Base-by-base conservation (phyloP, 2,113 vertebrate species). In the Dasyurus viverrinus region DNA sequence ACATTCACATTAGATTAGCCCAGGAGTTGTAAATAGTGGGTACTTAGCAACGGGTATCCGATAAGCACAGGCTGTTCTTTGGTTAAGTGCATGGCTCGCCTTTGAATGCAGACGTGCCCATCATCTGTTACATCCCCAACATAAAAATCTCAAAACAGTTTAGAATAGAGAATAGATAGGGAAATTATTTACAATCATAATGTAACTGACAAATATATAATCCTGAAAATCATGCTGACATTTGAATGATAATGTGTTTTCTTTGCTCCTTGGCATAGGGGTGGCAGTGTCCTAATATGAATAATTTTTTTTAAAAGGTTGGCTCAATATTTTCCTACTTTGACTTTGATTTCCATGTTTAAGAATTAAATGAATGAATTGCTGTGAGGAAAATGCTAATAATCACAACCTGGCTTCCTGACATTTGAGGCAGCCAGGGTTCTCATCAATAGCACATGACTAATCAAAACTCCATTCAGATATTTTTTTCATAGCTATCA, bases 31-130 rank as follows among this genome's bases (percentile, higher is more conserved):
- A 95, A 98, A 97, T 48, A 97, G 94, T 27, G 94, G 96, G 92
- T 98, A 97, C 97, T 97, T 98, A 98, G 98, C 98, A 98, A 98
- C 98, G 76, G 96, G 95, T 97, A 96, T 93, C 94, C 97, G 96
- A 97, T 96, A 55, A 98, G 97, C 95, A 98, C 97, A 97, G 96
- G 89, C 90, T 95, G 94, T 98, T 98, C 96, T 30, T 26, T 94
- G 53, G 89, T 95, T 97, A 95, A 96, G 24, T n/a, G 53, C 1
- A 2, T 84, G 90, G 95, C 94, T 97, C 96, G 91, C 94, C 93
- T 89, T 53, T 90, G 93, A 97, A 94, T 91, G 96, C 53, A 89
- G 95, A 94, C 96, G 93, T 94, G 96, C 36, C 0, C 76, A 53
- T 94, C 97, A 97, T 92, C 96, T 96, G 47, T 94, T 97, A 91